Conservation (phyloP, 2,797 vertebrate species). For the Mormyrops attenuatus region DNA sequence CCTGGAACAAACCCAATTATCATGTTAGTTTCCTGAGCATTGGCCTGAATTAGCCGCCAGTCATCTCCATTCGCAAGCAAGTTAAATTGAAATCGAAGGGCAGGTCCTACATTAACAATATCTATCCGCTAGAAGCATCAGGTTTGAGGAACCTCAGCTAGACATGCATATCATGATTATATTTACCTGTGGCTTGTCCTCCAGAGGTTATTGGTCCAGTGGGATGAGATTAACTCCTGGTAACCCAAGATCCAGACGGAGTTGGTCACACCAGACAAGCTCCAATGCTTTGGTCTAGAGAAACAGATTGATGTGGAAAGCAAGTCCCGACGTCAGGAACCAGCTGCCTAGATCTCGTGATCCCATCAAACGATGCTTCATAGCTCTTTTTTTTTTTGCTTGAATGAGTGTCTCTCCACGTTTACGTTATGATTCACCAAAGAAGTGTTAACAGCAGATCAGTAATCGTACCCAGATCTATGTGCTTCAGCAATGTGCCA, state of each 20-base stretch:
- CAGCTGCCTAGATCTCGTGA: background rate
- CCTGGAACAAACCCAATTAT: background rate
- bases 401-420: background rate
- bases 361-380: background rate
- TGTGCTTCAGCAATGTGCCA: background rate
- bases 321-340: background rate
- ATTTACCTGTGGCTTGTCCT: background rate
- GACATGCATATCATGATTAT: background rate
- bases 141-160: background rate
- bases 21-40: background rate
- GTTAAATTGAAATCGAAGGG: background rate
- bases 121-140: background rate
- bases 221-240: background rate
- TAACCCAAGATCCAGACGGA: background rate
- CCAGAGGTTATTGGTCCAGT: background rate
- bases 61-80: background rate
- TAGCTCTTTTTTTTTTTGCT: background rate
- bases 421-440: background rate
- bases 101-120: background rate
- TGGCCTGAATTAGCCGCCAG: background rate
- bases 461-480: background rate
- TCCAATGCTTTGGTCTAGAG: background rate
- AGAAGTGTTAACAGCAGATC: background rate
- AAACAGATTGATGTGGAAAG: background rate
- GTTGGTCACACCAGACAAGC: background rate